Conservation (phyloP, 2,888 invertebrate genomes). For the Parnassius orleans region DNA sequence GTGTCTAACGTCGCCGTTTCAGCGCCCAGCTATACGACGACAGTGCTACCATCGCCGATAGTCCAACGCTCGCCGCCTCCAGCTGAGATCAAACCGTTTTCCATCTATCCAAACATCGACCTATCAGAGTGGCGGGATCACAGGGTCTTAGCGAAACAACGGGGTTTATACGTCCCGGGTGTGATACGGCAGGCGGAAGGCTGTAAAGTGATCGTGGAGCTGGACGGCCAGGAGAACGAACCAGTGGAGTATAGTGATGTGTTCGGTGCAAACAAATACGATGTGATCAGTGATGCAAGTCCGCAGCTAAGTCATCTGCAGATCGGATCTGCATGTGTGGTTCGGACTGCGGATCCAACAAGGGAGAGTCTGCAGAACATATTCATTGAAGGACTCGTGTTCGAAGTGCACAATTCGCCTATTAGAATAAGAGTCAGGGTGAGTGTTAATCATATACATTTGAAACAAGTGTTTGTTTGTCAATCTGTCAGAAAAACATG, state of each 20-base stretch:
- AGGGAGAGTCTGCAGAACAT: slow-evolving; percentile 84
- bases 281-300: slow-evolving; percentile 96
- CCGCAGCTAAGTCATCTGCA: slow-evolving; percentile 91
- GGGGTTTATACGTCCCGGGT: slow-evolving; percentile 91
- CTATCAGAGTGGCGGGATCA: slow-evolving; percentile 97
- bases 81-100: slow-evolving; percentile 73
- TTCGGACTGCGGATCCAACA: slow-evolving; percentile 82
- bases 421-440: slow-evolving; percentile 76
- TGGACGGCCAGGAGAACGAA: slow-evolving; percentile 88
- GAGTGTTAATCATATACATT: slow-evolving; percentile 33
- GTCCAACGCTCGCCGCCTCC: slow-evolving; percentile 78
- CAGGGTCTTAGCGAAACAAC: slow-evolving; percentile 92
- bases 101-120: slow-evolving; percentile 85
- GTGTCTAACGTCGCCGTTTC: slow-evolving; percentile 63
- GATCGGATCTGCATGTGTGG: slow-evolving; percentile 90
- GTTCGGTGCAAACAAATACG: slow-evolving; percentile 88
- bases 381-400: slow-evolving; percentile 93
- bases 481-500: too few species aligned
- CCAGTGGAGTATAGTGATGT: slow-evolving; percentile 88
- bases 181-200: slow-evolving; percentile 88
- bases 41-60: slow-evolving; percentile 62
- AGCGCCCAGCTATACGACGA: slow-evolving; percentile 52
- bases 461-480: slow-evolving; percentile 41
- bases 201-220: slow-evolving; percentile 88
- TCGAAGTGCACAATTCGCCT: slow-evolving; percentile 70